Conservation (phyloP, 2,797 vertebrate species). For the Bufotes viridis region DNA sequence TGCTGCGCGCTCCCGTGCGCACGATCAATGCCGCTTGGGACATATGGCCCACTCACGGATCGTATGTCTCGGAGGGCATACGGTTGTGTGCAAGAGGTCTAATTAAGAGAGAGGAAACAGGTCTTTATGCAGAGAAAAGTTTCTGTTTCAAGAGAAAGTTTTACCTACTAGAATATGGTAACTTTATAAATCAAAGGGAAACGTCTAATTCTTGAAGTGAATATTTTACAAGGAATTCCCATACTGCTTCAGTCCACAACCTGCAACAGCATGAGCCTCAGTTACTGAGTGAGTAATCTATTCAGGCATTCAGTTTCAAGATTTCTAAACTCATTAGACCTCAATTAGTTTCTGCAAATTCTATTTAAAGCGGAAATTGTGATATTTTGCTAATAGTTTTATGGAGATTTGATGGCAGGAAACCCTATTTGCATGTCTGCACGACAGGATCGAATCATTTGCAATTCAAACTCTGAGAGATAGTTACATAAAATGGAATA, state of each 20-base stretch:
- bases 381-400: slow-evolving; percentile 45
- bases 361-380: slow-evolving; percentile 45
- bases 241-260: slow-evolving; percentile 17
- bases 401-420: slow-evolving; percentile 43
- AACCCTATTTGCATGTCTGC: slow-evolving; percentile 57
- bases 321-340: slow-evolving; percentile 50
- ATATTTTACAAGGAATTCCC: slow-evolving; percentile 44
- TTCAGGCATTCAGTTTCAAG: slow-evolving; percentile 43
- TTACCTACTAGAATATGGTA: background rate
- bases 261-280: background rate
- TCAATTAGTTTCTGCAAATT: slow-evolving; percentile 48
- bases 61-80: too few relatives aligned
- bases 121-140: too few relatives aligned
- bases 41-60: too few relatives aligned
- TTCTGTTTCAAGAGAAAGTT: background rate
- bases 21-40: too few relatives aligned
- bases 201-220: slow-evolving; percentile 13
- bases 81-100: too few relatives aligned
- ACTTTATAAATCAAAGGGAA: slow-evolving; percentile 23
- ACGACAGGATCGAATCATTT: slow-evolving; percentile 49
- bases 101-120: too few relatives aligned
- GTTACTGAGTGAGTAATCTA: slow-evolving; percentile 37
- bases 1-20: too few relatives aligned
- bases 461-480: slow-evolving; percentile 47
- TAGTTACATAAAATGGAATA: slow-evolving; percentile 40